These are phyloP conservation scores for Tricholauxania praeusta DNA, from an alignment of 2,888 invertebrate species.

Conservation along the genomic window DNA sequence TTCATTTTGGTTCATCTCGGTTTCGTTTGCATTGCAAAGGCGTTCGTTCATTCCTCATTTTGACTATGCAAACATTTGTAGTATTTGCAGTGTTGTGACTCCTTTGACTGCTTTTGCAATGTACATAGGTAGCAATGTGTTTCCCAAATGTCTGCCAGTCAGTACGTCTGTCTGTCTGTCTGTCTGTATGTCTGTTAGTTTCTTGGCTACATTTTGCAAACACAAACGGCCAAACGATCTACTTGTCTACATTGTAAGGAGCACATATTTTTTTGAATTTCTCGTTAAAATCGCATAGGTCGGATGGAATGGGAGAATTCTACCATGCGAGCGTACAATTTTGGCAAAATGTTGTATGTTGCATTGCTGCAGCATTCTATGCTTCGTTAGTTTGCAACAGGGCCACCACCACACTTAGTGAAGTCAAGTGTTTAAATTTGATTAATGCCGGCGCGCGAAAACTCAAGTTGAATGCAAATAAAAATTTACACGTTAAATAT, in stretches of 20 bases:
- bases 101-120: neutral
- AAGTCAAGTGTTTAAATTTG: constrained; percentile 65
- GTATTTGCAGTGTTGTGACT: constrained; percentile 21
- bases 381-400: constrained; percentile 23
- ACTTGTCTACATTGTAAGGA: neutral
- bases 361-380: constrained; percentile 10
- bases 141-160: neutral
- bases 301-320: neutral
- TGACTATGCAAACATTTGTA: neutral
- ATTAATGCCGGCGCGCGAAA: constrained; percentile 46
- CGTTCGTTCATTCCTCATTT: constrained; percentile 3
- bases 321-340: neutral
- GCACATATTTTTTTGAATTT: constrained; percentile 20
- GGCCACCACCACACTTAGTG: constrained; percentile 40
- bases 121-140: neutral
- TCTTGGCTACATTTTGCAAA: neutral
- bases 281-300: constrained; percentile 26
- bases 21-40: constrained; percentile 14
- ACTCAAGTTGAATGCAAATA: constrained; percentile 34
- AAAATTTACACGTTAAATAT: constrained; percentile 22
- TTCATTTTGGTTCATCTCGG: too few relatives aligned
- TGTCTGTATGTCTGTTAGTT: constrained; percentile 2
- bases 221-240: constrained; percentile 3
- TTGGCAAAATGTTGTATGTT: constrained; percentile 43
- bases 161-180: constrained; percentile 6